Evolutionary conservation across 37 sponge, comb jelly and placozoan species (phyloP).

Genomic region (Agelas oroides): DNA sequence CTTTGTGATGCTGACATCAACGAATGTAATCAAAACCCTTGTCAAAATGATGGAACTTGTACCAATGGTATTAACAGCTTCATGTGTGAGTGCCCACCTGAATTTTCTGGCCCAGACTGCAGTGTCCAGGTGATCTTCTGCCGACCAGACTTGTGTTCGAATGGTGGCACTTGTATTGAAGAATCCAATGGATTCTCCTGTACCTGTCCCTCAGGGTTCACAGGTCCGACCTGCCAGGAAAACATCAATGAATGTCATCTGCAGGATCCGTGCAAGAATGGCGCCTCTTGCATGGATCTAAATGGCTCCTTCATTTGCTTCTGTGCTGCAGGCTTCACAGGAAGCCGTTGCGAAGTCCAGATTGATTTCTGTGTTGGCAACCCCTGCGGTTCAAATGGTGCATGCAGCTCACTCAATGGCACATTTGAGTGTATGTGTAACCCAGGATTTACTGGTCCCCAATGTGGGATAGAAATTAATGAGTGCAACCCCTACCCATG

Average conservation of each 20-base stretch:
- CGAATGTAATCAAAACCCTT: slow-evolving; percentile 19
- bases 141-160: slow-evolving; percentile 7
- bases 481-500: slow-evolving; percentile 41
- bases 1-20: slow-evolving; percentile 17
- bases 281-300: slow-evolving; percentile 6
- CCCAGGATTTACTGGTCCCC: slow-evolving; percentile 37
- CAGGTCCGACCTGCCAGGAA: slow-evolving; percentile 9
- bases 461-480: slow-evolving; percentile 21
- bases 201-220: slow-evolving; percentile 20
- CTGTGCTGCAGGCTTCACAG: slow-evolving; percentile 33
- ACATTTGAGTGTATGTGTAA: slow-evolving; percentile 34
- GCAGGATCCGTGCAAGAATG: background rate
- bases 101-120: slow-evolving; percentile 34
- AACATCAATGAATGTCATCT: slow-evolving; percentile 32
- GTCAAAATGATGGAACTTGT: slow-evolving; percentile 43
- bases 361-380: slow-evolving; percentile 32
- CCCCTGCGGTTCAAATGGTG: slow-evolving; percentile 2
- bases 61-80: slow-evolving; percentile 5
- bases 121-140: slow-evolving; percentile 21
- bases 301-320: background rate
- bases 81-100: slow-evolving; percentile 43
- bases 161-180: slow-evolving; percentile 27
- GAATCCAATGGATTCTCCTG: slow-evolving; percentile 17
- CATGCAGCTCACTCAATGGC: background rate
- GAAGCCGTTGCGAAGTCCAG: background rate